Conservation (phyloP, 2,888 invertebrate species). For the Plagodis dolabraria region DNA sequence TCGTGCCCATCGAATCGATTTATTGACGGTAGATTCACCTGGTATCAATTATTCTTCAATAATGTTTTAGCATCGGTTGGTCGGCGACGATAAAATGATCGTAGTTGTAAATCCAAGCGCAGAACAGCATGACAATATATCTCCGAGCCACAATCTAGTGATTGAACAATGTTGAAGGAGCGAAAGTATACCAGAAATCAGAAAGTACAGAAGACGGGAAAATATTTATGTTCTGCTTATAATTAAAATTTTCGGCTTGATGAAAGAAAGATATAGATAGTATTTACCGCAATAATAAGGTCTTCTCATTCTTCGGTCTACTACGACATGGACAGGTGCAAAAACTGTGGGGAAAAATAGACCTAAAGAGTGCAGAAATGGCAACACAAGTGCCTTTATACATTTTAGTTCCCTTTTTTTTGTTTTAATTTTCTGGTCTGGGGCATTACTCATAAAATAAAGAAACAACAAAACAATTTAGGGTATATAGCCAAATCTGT, state of each 20-base stretch:
- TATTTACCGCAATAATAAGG: conserved; percentile 26
- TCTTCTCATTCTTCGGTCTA: conserved; percentile 31
- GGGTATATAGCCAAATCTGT: too few species aligned
- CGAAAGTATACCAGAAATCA: conserved; percentile 1
- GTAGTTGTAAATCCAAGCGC: too few species aligned
- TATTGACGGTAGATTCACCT: too few species aligned
- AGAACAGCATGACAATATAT: too few species aligned
- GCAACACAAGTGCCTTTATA: neutral
- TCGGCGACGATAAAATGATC: too few species aligned
- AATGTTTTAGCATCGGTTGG: too few species aligned
- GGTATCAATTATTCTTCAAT: too few species aligned
- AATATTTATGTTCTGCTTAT: conserved; percentile 1
- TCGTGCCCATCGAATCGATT: too few species aligned
- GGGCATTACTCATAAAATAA: too few species aligned
- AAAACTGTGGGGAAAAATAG: conserved; percentile 31
- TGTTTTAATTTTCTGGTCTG: too few species aligned
- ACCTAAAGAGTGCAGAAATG: conserved; percentile 21
- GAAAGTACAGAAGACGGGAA: conserved; percentile 1
- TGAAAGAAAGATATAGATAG: conserved; percentile 28
- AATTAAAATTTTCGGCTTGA: conserved; percentile 4
- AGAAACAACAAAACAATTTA: too few species aligned
- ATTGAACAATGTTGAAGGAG: conserved; percentile 5
- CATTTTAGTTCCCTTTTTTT: neutral
- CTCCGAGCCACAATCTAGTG: too few species aligned
- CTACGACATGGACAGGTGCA: conserved; percentile 31